These are phyloP conservation scores for Meles meles DNA, from an alignment of 2,113 vertebrate genomes.

Conservation along the genomic window DNA sequence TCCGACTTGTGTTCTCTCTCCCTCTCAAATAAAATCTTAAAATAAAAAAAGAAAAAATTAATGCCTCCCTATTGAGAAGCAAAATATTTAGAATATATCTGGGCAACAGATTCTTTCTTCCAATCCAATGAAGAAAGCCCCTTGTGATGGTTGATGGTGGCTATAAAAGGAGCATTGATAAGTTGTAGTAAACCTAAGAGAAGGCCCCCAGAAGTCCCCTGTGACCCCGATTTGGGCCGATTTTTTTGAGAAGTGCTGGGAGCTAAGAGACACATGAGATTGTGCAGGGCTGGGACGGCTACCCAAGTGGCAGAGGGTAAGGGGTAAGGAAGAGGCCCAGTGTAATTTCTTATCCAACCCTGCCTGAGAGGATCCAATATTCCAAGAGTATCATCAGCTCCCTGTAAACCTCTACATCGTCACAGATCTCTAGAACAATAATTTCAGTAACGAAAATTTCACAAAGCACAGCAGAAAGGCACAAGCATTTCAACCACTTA, in stretches of 20 bases:
- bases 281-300: background rate
- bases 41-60: too few relatives aligned
- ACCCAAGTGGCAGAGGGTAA: background rate
- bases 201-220: background rate
- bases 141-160: background rate
- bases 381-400: background rate
- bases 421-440: background rate
- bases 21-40: too few relatives aligned
- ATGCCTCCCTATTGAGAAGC: background rate
- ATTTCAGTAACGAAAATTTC: background rate
- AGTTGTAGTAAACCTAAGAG: background rate
- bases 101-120: background rate
- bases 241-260: background rate
- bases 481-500: constrained; percentile 47
- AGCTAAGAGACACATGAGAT: background rate
- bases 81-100: background rate
- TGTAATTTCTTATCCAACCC: background rate
- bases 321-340: background rate
- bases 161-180: background rate
- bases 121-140: background rate
- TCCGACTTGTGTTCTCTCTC: too few relatives aligned
- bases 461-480: background rate
- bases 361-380: background rate
- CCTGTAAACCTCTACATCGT: background rate
- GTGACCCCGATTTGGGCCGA: accelerated